Percentiles rank a stretch among this genome's conserved stretches.
phyloP scores from a whole-genome alignment of 2,113 vertebrate species.

The Platycercus adscitus region DNA sequence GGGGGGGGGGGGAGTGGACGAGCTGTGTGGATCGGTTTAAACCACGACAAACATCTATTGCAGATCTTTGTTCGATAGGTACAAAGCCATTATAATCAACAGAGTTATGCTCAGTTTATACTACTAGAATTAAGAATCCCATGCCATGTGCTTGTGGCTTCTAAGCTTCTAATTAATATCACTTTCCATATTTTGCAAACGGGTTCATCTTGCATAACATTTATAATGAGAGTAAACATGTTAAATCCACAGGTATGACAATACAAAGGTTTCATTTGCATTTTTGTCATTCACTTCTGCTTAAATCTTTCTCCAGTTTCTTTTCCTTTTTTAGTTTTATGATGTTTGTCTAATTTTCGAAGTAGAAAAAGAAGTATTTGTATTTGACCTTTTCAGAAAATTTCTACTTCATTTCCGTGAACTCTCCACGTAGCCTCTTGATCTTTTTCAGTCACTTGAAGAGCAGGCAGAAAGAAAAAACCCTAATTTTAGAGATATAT shows the following conservation, averaged over 20 bases:
- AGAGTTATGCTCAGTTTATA: background rate
- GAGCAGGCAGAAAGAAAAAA: constrained; percentile 53
- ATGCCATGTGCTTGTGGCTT: background rate
- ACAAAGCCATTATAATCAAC: background rate
- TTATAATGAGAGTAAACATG: background rate
- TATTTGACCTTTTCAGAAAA: background rate
- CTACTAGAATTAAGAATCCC: background rate
- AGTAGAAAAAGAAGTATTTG: background rate
- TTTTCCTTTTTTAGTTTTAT: background rate
- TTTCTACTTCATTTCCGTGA: background rate
- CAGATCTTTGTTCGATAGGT: background rate
- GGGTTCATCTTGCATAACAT: background rate
- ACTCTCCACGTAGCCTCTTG: background rate
- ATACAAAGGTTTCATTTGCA: background rate
- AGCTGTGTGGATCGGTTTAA: too few relatives aligned
- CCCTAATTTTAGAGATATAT: background rate
- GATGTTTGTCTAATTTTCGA: background rate
- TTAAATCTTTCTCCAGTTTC: background rate
- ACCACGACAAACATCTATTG: too few relatives aligned
- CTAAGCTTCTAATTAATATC: background rate
- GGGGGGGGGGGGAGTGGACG: too few relatives aligned
- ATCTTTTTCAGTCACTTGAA: constrained; percentile 49
- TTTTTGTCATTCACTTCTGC: background rate
- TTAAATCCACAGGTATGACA: background rate
- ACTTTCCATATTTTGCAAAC: background rate